Evolutionary conservation across 2,888 invertebrate species (phyloP).

Genomic region (Parnassius smintheus): DNA sequence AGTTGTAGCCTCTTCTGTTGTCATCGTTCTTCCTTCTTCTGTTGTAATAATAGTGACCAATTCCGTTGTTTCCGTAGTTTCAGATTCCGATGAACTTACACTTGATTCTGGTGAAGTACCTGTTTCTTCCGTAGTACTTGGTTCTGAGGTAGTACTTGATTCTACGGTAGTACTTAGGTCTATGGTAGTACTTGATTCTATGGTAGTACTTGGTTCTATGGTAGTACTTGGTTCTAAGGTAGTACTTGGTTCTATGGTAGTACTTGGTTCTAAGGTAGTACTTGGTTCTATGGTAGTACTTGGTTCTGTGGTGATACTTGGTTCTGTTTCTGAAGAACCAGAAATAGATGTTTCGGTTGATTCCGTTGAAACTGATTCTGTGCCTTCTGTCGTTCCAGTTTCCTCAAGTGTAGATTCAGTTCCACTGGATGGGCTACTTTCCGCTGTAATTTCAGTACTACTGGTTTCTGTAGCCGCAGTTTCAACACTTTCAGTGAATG

Average conservation of each 20-base stretch:
- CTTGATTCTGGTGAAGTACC: background rate
- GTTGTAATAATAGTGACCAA: background rate
- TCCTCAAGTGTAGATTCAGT: conserved; percentile 18
- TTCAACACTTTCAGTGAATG: conserved; percentile 18
- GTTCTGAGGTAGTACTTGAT: conserved; percentile 9
- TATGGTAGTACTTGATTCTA: conserved; percentile 14
- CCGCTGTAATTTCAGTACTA: conserved; percentile 19
- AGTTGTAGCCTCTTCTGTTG: background rate
- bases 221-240: too few species aligned
- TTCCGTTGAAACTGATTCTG: conserved; percentile 14
- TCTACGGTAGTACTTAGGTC: conserved; percentile 16
- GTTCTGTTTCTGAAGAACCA: conserved; percentile 10
- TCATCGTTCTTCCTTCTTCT: background rate
- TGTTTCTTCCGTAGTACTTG: conserved; percentile 15
- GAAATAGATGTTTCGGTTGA: conserved; percentile 8
- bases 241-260: too few species aligned
- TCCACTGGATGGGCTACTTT: background rate
- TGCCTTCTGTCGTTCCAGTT: conserved; percentile 18
- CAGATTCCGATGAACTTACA: conserved; percentile 20
- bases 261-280: too few species aligned
- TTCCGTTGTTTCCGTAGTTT: conserved; percentile 24
- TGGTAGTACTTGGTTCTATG: too few species aligned
- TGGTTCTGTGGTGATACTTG: too few species aligned
- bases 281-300: too few species aligned
- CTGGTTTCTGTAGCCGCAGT: conserved; percentile 17